phyloP scores from a whole-genome alignment of 2,888 invertebrate genomes.

The Epinotia nisella region DNA sequence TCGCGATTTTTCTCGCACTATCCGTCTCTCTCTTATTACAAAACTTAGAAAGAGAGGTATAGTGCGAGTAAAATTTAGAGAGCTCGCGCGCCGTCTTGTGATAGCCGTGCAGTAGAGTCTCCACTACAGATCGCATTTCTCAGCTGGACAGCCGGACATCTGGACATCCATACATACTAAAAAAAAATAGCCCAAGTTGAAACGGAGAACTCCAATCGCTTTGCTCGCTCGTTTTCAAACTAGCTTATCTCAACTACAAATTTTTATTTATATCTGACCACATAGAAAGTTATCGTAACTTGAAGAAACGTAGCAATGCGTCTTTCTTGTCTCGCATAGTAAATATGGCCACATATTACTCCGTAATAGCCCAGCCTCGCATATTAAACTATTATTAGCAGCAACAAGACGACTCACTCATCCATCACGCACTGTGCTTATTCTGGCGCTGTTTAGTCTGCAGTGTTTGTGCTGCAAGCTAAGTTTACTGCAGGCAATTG shows the following conservation, averaged over 20 bases:
- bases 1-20: too few species aligned
- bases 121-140: too few species aligned
- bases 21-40: too few species aligned
- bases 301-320: not conserved
- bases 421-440: constrained; percentile 42
- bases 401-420: constrained; percentile 37
- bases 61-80: too few species aligned
- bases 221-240: too few species aligned
- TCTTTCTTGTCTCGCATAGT: constrained; percentile 8
- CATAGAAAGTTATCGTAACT: not conserved
- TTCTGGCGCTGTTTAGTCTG: constrained; percentile 40
- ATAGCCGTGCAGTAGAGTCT: too few species aligned
- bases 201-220: too few species aligned
- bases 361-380: constrained; percentile 35
- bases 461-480: constrained; percentile 18
- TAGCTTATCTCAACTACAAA: not conserved
- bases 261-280: not conserved
- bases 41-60: too few species aligned
- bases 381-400: constrained; percentile 40
- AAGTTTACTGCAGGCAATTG: constrained; percentile 35
- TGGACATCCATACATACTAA: too few species aligned
- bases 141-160: too few species aligned
- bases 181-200: too few species aligned
- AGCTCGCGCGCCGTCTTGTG: too few species aligned
- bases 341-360: constrained; percentile 34